These are phyloP conservation scores for Bolborhynchus lineola DNA, from an alignment of 2,113 vertebrate genomes.

Conservation along the genomic window DNA sequence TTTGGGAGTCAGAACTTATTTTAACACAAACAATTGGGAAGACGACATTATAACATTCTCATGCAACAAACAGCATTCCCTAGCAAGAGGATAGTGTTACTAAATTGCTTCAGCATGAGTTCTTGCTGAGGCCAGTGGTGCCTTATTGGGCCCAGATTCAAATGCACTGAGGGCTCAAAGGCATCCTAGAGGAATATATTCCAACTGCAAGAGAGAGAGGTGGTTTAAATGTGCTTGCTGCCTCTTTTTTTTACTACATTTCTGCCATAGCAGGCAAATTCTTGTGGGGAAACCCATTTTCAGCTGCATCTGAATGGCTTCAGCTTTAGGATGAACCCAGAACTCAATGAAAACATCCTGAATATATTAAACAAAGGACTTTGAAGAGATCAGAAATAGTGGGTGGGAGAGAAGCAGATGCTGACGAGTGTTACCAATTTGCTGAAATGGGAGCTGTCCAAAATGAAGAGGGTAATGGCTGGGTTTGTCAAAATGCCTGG, in stretches of 20 bases:
- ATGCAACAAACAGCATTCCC: neutral
- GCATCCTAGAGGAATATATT: slow-evolving; percentile 19
- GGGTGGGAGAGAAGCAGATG: slow-evolving; percentile 50
- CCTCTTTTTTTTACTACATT: neutral
- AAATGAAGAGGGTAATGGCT: slow-evolving; percentile 4
- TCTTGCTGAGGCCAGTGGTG: neutral
- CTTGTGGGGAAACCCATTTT: slow-evolving; percentile 49
- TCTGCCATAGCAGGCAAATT: slow-evolving; percentile 54
- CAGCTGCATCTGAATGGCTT: slow-evolving; percentile 38
- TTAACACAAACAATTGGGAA: slow-evolving; percentile 32
- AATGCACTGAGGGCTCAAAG: slow-evolving; percentile 40
- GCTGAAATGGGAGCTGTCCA: slow-evolving; percentile 50
- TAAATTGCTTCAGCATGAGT: slow-evolving; percentile 55
- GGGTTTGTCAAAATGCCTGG: slow-evolving; percentile 20
- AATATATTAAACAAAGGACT: slow-evolving; percentile 44
- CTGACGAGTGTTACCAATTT: slow-evolving; percentile 45
- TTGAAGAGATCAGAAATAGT: slow-evolving; percentile 38
- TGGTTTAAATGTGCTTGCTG: neutral
- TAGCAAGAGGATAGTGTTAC: slow-evolving; percentile 60
- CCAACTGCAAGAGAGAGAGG: neutral
- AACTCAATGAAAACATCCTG: slow-evolving; percentile 31
- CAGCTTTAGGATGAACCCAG: slow-evolving; percentile 47
- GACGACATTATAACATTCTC: neutral
- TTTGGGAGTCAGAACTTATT: slow-evolving; percentile 45
- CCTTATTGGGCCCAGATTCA: slow-evolving; percentile 28